Conservation (phyloP, 23 tunicate genomes). For the Pegea sp. region DNA sequence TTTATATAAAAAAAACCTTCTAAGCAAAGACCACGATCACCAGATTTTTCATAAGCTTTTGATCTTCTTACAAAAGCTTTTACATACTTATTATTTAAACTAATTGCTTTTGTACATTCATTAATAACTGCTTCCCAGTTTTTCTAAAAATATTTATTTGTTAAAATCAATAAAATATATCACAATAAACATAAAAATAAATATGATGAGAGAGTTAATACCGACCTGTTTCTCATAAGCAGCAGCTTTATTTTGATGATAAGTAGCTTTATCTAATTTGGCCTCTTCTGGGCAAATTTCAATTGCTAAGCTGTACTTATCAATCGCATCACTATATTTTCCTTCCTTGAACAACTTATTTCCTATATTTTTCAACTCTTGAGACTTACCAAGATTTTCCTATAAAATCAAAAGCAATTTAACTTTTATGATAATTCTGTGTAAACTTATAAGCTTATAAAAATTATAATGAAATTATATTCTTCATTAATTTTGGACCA, state of each 20-base stretch:
- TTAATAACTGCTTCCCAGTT: conserved; percentile 45
- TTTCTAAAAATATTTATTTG: conserved; percentile 9
- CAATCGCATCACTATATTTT: conserved; percentile 44
- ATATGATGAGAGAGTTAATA: not conserved
- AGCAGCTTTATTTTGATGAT: conserved; percentile 82
- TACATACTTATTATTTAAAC: conserved; percentile 44
- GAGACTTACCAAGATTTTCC: conserved; percentile 34
- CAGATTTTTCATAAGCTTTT: conserved; percentile 47
- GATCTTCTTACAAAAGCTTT: conserved; percentile 66
- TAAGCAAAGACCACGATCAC: conserved; percentile 26
- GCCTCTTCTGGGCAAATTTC: conserved; percentile 35
- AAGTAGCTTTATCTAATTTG: conserved; percentile 54
- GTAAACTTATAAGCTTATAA: not conserved
- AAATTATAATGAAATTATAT: not conserved
- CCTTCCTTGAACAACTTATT: conserved; percentile 59
- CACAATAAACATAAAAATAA: conserved; percentile 1
- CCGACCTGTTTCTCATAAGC: conserved; percentile 75
- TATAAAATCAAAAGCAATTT: conserved; percentile 4
- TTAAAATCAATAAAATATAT: not conserved
- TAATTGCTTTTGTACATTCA: conserved; percentile 62
- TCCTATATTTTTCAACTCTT: conserved; percentile 48
- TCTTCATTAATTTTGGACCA: no score
- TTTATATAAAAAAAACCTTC: conserved; percentile 35
- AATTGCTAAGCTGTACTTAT: conserved; percentile 57
- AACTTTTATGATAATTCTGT: not conserved